phyloP scores from a whole-genome alignment of 2,888 invertebrate genomes.

The Drosophila infuscata region DNA sequence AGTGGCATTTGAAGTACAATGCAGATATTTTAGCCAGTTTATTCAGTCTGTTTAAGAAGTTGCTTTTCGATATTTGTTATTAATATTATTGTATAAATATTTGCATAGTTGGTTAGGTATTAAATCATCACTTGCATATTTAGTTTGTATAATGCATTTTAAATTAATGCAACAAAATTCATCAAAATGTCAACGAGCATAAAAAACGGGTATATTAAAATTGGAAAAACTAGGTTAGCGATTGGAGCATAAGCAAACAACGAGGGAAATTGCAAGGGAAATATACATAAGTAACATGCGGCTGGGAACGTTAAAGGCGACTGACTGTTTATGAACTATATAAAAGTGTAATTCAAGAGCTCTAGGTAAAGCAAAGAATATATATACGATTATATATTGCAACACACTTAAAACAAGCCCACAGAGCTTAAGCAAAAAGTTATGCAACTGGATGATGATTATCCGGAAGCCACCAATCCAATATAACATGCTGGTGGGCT shows the following conservation, averaged over 20 bases:
- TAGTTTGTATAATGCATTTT: not conserved
- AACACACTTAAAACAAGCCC: not conserved
- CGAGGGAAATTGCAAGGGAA: not conserved
- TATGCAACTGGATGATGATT: not conserved
- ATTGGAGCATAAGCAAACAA: not conserved
- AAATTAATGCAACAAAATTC: not conserved
- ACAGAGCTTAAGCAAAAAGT: not conserved
- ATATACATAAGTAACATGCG: too few species aligned
- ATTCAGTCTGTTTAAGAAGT: not conserved
- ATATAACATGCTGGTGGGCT: slow-evolving; percentile 37
- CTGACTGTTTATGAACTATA: not conserved
- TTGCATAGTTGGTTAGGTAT: not conserved
- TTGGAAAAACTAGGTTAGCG: not conserved
- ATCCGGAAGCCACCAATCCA: slow-evolving; percentile 6
- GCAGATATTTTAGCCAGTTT: not conserved
- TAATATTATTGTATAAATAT: not conserved
- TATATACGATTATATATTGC: not conserved
- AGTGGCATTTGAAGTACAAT: slow-evolving; percentile 1
- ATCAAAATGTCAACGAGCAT: not conserved
- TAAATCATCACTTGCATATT: too few species aligned
- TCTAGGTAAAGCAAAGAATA: not conserved
- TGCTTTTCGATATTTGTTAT: not conserved
- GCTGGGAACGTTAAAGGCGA: not conserved
- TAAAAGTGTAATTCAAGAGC: not conserved
- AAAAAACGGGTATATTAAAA: not conserved